Conservation (phyloP, 2,888 invertebrate species). For the Cryptosula pallasiana region DNA sequence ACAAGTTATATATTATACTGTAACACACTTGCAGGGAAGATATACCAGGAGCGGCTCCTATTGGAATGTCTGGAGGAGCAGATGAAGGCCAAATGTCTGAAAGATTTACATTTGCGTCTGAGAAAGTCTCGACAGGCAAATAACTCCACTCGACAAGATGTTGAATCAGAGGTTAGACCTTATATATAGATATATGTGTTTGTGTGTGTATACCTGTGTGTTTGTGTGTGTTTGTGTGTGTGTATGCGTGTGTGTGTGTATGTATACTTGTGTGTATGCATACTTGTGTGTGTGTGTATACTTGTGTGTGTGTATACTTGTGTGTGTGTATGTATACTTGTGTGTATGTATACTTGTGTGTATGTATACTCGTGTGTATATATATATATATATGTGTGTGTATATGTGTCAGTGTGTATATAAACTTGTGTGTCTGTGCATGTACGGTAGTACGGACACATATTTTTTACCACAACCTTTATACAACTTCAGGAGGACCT, state of each 20-base stretch:
- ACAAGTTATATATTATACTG: too few relatives aligned
- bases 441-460: background rate
- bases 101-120: conserved; percentile 10
- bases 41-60: conserved; percentile 4
- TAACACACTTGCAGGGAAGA: background rate
- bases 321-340: too few relatives aligned
- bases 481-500: background rate
- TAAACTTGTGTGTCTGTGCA: too few relatives aligned
- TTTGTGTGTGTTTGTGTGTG: too few relatives aligned
- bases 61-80: background rate
- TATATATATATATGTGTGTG: background rate
- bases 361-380: too few relatives aligned
- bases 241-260: background rate
- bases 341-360: too few relatives aligned
- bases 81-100: conserved; percentile 13
- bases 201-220: too few relatives aligned
- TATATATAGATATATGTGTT: too few relatives aligned
- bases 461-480: background rate
- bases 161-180: background rate
- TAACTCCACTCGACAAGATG: background rate
- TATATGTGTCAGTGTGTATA: background rate
- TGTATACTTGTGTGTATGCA: background rate
- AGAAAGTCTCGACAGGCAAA: background rate
- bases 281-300: background rate
- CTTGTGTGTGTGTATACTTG: too few relatives aligned